Evolutionary conservation across 1,140 invertebrate species (phyloP), one percentile per base, ranked within the genome.

Genomic region (Andrena cerasifolii): DNA sequence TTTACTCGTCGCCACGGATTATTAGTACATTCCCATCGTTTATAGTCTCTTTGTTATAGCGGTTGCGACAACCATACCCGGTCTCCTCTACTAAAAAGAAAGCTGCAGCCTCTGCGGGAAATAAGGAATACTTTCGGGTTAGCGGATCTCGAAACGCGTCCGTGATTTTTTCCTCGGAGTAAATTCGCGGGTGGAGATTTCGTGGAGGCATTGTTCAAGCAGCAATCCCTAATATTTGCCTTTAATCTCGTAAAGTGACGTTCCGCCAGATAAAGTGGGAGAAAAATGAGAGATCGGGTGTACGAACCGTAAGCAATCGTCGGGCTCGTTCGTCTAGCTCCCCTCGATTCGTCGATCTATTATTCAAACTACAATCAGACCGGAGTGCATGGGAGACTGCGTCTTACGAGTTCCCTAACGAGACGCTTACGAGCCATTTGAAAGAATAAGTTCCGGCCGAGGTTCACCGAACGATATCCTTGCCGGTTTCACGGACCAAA

Each of bases 331-430:
- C 14, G 26, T 28, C 56, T 18, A 2, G 40, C 43, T 10, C 10
- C 7, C 40, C 33, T 65, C 73, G 24, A 74, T 65, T 79, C 71
- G 43, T 47, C 54, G 71, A 75, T 79, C 72, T 59, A 53, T 79
- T 79, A 79, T 66, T 79, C 71, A 79, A 75, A 79, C 59, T 75
- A 26, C 45, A 67, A 58, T 59, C 61, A 66, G 59, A 47, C 40
- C 16, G 61, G 14, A 16, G 18, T 4, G 43, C 47, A 51, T 14
- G 43, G 63, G 33, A 75, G 33, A 67, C 56, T 58, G 51, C 61
- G 26, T 53, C 51, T 43, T 31, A 28, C n/a, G 72, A 74, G 45
- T 58, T 59, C 0, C 16, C 51, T 74, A 79, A 74, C 49, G 33
- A 62, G 59, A 66, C 77, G 33, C 28, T 74, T 47, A 33, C 70